phyloP scores from a whole-genome alignment of 2,888 invertebrate species.

The Gymnoscelis rufifasciata region DNA sequence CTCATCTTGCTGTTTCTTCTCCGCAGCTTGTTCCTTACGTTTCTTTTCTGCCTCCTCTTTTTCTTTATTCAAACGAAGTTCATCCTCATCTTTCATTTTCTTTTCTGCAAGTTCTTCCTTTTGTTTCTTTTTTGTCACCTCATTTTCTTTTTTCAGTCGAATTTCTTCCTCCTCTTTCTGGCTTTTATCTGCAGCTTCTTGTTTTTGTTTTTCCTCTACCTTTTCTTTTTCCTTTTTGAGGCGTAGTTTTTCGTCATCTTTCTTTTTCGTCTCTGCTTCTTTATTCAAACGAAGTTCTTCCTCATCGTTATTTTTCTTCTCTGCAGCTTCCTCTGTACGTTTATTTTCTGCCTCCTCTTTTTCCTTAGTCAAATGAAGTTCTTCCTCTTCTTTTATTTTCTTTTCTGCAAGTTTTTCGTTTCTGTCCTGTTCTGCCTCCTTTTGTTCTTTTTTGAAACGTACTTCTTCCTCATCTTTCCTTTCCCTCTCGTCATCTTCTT shows the following conservation, averaged over 20 bases:
- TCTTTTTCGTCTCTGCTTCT: no score
- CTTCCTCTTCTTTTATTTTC: background rate
- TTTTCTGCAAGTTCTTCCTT: constrained; percentile 11
- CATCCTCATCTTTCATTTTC: background rate
- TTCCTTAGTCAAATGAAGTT: background rate
- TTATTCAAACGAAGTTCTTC: background rate
- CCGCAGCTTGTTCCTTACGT: background rate
- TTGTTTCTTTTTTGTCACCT: background rate
- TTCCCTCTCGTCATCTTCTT: no score
- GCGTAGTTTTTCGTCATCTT: background rate
- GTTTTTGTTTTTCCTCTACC: constrained; percentile 1
- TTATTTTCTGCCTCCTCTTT: background rate
- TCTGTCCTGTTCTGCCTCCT: background rate
- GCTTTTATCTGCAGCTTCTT: no score
- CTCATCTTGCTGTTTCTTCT: background rate
- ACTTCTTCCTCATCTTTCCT: constrained; percentile 1
- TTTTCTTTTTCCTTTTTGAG: constrained; percentile 9
- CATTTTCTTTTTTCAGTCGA: background rate
- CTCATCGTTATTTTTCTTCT: background rate
- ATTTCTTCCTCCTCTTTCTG: no score
- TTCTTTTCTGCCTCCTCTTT: constrained; percentile 15
- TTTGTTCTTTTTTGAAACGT: background rate
- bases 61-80: background rate
- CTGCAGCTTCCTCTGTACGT: background rate
- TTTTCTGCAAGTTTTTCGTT: background rate